Evolutionary conservation across 2,888 invertebrate species (phyloP).

Genomic region (Dryocosmus kuriphilus): DNA sequence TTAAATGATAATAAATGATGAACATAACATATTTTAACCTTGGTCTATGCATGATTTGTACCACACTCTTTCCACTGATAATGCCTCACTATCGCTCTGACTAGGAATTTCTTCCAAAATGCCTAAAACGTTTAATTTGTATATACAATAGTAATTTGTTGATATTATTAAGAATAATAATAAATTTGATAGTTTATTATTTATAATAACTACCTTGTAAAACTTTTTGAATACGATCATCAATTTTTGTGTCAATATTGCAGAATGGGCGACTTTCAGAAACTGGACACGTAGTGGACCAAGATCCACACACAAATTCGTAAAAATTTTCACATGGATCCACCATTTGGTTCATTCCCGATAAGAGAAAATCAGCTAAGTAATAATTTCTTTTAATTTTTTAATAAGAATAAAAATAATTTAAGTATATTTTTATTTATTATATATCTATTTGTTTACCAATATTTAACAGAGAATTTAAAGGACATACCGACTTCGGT

Average conservation of each 20-base stretch:
- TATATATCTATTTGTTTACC: too few species aligned
- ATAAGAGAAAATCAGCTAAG: slow-evolving; percentile 39
- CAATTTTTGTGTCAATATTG: slow-evolving; percentile 43
- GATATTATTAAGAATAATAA: background rate
- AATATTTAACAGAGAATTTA: background rate
- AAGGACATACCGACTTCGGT: slow-evolving; percentile 29
- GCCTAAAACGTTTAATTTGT: slow-evolving; percentile 1
- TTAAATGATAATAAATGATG: too few species aligned
- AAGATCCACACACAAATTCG: slow-evolving; percentile 43
- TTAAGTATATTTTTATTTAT: too few species aligned
- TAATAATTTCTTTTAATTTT: too few species aligned
- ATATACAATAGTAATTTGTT: background rate
- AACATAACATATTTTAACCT: slow-evolving; percentile 3
- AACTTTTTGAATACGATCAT: slow-evolving; percentile 38
- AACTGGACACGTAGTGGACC: slow-evolving; percentile 42
- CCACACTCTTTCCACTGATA: slow-evolving; percentile 40
- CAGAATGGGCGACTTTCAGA: slow-evolving; percentile 39
- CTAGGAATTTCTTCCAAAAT: slow-evolving; percentile 42
- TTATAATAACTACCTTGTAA: slow-evolving; percentile 41
- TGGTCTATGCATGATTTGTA: slow-evolving; percentile 47
- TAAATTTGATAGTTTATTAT: background rate
- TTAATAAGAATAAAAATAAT: background rate
- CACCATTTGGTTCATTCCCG: slow-evolving; percentile 44
- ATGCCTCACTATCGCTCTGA: slow-evolving; percentile 34
- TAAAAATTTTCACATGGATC: slow-evolving; percentile 46